Percentiles rank a stretch among this genome's conserved stretches.
phyloP scores from a whole-genome alignment of 2,113 vertebrate species.

The Takifugu bimaculatus region DNA sequence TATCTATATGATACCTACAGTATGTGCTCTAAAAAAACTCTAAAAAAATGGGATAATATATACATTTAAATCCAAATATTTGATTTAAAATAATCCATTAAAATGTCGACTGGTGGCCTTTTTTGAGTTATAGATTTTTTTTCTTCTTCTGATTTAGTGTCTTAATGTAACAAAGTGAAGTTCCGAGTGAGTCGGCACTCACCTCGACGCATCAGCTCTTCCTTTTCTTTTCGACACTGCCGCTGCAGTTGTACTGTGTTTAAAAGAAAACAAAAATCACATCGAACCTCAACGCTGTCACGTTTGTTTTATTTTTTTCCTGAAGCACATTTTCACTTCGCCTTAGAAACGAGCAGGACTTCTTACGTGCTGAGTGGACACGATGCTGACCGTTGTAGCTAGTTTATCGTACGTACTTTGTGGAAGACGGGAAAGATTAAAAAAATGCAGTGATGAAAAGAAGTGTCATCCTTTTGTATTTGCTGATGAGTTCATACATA shows the following conservation, averaged over 20 bases:
- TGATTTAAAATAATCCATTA: constrained; percentile 46
- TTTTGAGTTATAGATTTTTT: constrained; percentile 41
- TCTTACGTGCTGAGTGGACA: constrained; percentile 17
- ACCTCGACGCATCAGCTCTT: constrained; percentile 55
- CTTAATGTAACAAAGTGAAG: constrained; percentile 55
- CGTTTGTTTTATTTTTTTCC: background rate
- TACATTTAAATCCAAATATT: constrained; percentile 45
- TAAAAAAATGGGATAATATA: constrained; percentile 45
- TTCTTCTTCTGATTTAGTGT: constrained; percentile 60
- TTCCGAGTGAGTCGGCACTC: constrained; percentile 39
- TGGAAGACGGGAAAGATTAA: background rate
- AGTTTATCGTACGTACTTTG: constrained; percentile 16
- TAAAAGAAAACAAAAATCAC: constrained; percentile 18
- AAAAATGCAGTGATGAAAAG: constrained; percentile 8
- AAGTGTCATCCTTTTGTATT: constrained; percentile 14
- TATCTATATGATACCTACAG: background rate
- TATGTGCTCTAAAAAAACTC: constrained; percentile 35
- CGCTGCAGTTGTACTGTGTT: constrained; percentile 22
- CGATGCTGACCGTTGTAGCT: background rate
- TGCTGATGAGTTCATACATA: constrained; percentile 44
- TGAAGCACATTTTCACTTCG: constrained; percentile 11
- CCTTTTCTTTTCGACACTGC: constrained; percentile 33
- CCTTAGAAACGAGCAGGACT: constrained; percentile 46
- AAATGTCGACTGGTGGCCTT: constrained; percentile 66
- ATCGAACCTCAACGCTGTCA: constrained; percentile 28